Conservation (phyloP, 2,797 vertebrate genomes). For the Bradypodion ventrale region DNA sequence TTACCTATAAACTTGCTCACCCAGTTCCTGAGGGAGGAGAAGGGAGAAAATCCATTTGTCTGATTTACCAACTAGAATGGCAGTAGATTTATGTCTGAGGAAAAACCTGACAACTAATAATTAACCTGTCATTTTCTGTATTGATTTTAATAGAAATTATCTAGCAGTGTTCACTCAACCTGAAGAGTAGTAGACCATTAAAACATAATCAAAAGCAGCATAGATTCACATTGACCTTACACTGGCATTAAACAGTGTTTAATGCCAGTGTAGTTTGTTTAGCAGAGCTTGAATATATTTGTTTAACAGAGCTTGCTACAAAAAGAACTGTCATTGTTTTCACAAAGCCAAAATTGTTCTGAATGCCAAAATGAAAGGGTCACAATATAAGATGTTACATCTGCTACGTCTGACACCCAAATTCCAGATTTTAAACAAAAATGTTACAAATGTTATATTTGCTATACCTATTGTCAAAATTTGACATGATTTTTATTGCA, state of each 20-base stretch:
- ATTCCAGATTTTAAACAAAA: background rate
- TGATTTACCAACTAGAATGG: slow-evolving; percentile 39
- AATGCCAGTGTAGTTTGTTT: too few species aligned
- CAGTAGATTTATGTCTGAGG: slow-evolving; percentile 18
- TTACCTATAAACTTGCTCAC: background rate
- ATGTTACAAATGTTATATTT: background rate
- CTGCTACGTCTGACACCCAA: background rate
- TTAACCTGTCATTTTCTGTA: slow-evolving; percentile 50
- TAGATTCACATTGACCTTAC: slow-evolving; percentile 16
- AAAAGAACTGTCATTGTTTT: background rate
- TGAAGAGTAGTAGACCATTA: slow-evolving; percentile 6
- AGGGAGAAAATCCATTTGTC: slow-evolving; percentile 8
- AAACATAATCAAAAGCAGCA: background rate
- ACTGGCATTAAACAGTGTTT: background rate
- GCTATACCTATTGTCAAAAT: background rate
- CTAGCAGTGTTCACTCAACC: background rate
- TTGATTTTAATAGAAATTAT: slow-evolving; percentile 42
- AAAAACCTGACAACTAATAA: slow-evolving; percentile 55
- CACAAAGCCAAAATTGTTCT: background rate
- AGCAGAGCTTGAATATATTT: background rate
- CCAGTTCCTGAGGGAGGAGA: background rate
- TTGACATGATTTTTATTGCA: background rate
- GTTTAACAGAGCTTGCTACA: background rate
- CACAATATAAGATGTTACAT: background rate
- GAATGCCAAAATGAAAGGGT: background rate